Conservation (phyloP, 2,113 vertebrate genomes). For the Bagarius yarrelli region DNA sequence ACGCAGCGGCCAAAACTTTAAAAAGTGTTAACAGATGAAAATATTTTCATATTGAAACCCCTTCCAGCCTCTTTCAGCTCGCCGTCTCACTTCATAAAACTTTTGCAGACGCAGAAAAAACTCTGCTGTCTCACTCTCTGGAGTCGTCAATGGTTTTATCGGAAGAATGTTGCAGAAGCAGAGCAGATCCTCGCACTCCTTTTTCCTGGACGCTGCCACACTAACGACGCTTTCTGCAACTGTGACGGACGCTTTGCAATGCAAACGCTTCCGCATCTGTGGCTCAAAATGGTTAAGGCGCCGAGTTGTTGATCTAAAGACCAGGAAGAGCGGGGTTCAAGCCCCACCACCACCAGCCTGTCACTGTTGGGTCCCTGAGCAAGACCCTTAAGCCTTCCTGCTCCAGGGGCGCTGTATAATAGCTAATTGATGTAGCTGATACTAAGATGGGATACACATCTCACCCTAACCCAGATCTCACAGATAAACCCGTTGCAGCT, state of each 20-base stretch:
- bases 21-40: neutral
- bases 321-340: too few relatives aligned
- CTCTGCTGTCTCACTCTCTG: too few relatives aligned
- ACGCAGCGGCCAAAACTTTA: slow-evolving; percentile 14
- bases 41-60: slow-evolving; percentile 7
- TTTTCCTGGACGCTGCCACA: neutral
- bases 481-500: too few relatives aligned
- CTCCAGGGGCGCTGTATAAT: too few relatives aligned
- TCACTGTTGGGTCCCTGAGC: too few relatives aligned
- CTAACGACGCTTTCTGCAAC: slow-evolving; percentile 1
- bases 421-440: too few relatives aligned
- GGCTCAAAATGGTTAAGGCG: too few relatives aligned
- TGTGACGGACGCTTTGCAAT: neutral
- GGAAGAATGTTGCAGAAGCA: neutral
- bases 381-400: too few relatives aligned
- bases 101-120: neutral
- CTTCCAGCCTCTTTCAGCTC: neutral
- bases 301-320: too few relatives aligned
- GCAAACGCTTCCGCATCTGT: slow-evolving; percentile 3
- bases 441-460: too few relatives aligned
- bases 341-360: too few relatives aligned
- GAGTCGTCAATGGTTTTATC: neutral
- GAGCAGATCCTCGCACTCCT: neutral
- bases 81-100: neutral
- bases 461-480: too few relatives aligned